Conservation (phyloP, 2,797 vertebrate genomes). For the Peromyscus nudipes region DNA sequence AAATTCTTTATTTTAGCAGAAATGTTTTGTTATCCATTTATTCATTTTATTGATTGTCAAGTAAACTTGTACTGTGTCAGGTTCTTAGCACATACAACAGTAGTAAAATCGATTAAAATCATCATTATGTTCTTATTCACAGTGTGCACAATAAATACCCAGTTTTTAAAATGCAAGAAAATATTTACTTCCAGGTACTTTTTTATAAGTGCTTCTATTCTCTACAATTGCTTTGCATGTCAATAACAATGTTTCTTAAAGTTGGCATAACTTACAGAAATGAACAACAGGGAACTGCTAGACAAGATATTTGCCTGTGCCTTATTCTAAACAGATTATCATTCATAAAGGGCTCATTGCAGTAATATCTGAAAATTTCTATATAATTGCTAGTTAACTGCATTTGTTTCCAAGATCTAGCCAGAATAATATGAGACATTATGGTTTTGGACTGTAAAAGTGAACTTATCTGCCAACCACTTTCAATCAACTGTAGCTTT, state of each 20-base stretch:
- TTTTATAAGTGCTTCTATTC: conserved; percentile 41
- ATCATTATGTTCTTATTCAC: conserved; percentile 20
- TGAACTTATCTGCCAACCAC: conserved; percentile 54
- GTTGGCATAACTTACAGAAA: conserved; percentile 26
- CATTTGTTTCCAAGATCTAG: conserved; percentile 67
- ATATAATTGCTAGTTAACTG: conserved; percentile 62
- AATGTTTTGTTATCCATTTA: conserved; percentile 7
- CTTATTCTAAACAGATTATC: conserved; percentile 65
- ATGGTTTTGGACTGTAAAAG: conserved; percentile 53
- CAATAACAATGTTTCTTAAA: conserved; percentile 33
- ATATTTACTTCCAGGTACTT: conserved; percentile 38
- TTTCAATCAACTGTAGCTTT: conserved; percentile 65
- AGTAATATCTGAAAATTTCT: conserved; percentile 60
- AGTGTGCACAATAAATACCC: neutral
- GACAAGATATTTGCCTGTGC: neutral
- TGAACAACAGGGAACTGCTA: neutral
- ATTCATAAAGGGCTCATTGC: conserved; percentile 44
- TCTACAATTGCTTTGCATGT: neutral
- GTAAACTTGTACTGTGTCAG: neutral
- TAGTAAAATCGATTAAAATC: neutral
- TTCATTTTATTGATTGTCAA: conserved; percentile 3
- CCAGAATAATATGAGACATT: conserved; percentile 50
- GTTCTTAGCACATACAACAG: neutral
- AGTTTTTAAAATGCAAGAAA: conserved; percentile 6
- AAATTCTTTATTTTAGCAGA: neutral